Conservation (phyloP, 1,140 invertebrate genomes). For the Calycopis cecrops region DNA sequence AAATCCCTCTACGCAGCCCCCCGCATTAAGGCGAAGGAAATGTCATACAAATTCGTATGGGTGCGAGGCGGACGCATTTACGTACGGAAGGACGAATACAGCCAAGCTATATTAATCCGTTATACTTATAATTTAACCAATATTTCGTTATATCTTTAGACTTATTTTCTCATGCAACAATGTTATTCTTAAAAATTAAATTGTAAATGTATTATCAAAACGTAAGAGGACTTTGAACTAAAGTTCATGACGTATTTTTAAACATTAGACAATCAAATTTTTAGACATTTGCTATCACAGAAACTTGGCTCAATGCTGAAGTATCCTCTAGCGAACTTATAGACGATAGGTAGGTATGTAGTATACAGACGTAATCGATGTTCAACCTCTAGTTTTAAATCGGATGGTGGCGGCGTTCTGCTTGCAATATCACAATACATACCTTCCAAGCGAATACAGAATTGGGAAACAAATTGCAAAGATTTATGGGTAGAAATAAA, state of each 20-base stretch:
- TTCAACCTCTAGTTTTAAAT: constrained; percentile 9
- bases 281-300: constrained; percentile 14
- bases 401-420: constrained; percentile 17
- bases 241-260: constrained; percentile 12
- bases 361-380: constrained; percentile 18
- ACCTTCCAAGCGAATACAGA: not conserved
- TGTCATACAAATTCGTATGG: too few species aligned
- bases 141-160: not conserved
- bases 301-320: constrained; percentile 16
- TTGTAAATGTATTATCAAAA: constrained; percentile 5
- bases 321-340: constrained; percentile 13
- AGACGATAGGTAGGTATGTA: constrained; percentile 8
- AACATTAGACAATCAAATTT: constrained; percentile 16
- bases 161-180: too few species aligned
- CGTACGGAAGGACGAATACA: too few species aligned
- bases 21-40: constrained; percentile 14
- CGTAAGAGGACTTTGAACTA: constrained; percentile 15
- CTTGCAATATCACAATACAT: constrained; percentile 11
- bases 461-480: not conserved
- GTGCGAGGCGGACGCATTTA: too few species aligned
- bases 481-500: constrained; percentile 15
- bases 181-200: not conserved
- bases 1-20: constrained; percentile 20
- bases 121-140: constrained; percentile 12
- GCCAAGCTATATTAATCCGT: constrained; percentile 15